Percentiles rank a stretch among this genome's conserved stretches.
These are phyloP conservation scores for Beris morrisii DNA, from an alignment of 2,888 invertebrate species.

Conservation along the genomic window DNA sequence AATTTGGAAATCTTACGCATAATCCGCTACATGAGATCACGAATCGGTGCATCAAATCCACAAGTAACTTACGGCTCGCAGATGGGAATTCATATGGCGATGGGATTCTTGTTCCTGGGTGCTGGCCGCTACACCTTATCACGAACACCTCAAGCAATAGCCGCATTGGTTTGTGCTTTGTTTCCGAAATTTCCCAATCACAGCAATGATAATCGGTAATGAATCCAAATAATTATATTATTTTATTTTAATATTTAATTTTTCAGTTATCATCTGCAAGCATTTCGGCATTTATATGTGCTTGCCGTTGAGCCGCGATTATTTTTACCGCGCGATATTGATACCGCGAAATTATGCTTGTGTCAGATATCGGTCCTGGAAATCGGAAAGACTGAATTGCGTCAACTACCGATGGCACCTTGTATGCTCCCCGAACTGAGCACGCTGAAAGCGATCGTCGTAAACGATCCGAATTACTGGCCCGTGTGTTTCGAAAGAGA, in stretches of 20 bases:
- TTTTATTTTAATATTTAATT: conserved; percentile 14
- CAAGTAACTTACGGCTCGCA: conserved; percentile 88
- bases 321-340: conserved; percentile 83
- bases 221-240: conserved; percentile 9
- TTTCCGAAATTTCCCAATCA: conserved; percentile 97
- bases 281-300: conserved; percentile 94
- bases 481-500: conserved; percentile 79
- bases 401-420: conserved; percentile 69
- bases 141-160: conserved; percentile 81
- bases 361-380: conserved; percentile 68
- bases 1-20: conserved; percentile 79
- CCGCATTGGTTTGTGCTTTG: conserved; percentile 88
- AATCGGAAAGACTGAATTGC: conserved; percentile 59
- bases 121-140: conserved; percentile 86
- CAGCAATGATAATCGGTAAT: conserved; percentile 90
- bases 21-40: conserved; percentile 80
- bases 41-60: conserved; percentile 72
- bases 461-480: conserved; percentile 89
- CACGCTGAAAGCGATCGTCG: conserved; percentile 70
- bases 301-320: conserved; percentile 89
- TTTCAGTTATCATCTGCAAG: conserved; percentile 91
- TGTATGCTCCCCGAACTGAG: conserved; percentile 82
- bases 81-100: conserved; percentile 92
- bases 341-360: conserved; percentile 77
- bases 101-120: conserved; percentile 91